These are phyloP conservation scores for Latrodectus elegans DNA, from an alignment of 2,888 invertebrate species.

Conservation along the genomic window DNA sequence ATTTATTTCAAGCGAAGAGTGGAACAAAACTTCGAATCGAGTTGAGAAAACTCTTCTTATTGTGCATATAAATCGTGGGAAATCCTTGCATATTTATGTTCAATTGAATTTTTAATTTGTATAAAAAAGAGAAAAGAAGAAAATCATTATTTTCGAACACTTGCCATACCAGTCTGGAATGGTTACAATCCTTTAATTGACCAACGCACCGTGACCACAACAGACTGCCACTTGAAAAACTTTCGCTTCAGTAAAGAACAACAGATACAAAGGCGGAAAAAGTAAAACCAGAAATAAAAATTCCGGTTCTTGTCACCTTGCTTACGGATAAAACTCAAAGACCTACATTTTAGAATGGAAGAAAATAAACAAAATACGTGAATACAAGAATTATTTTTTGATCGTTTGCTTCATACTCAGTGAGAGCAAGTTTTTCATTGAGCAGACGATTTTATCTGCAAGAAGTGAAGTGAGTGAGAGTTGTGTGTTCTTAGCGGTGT, in stretches of 20 bases:
- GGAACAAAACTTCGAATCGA: too few species aligned
- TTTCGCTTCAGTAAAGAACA: constrained; percentile 45
- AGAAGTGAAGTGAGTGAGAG: constrained; percentile 36
- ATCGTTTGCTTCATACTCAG: constrained; percentile 8
- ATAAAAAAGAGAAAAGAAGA: constrained; percentile 10
- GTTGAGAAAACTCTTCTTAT: constrained; percentile 6
- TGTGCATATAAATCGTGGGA: constrained; percentile 48
- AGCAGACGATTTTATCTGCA: constrained; percentile 50
- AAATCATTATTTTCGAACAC: constrained; percentile 19
- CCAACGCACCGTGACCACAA: constrained; percentile 55
- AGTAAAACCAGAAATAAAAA: constrained; percentile 56
- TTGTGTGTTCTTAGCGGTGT: constrained; percentile 38
- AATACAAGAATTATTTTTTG: constrained; percentile 34
- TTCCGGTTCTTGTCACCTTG: constrained; percentile 68
- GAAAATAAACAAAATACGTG: constrained; percentile 41
- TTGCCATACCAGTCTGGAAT: constrained; percentile 65
- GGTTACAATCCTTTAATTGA: constrained; percentile 68
- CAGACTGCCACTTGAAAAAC: constrained; percentile 49
- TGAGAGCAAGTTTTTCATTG: constrained; percentile 34
- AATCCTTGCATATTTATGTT: constrained; percentile 19
- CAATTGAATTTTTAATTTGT: constrained; percentile 12
- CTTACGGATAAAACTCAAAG: constrained; percentile 47
- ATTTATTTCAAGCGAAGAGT: not conserved
- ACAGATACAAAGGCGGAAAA: constrained; percentile 53
- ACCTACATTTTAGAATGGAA: constrained; percentile 60